phyloP scores from a whole-genome alignment of 2,888 invertebrate genomes.

The Eumerus sabulonum region DNA sequence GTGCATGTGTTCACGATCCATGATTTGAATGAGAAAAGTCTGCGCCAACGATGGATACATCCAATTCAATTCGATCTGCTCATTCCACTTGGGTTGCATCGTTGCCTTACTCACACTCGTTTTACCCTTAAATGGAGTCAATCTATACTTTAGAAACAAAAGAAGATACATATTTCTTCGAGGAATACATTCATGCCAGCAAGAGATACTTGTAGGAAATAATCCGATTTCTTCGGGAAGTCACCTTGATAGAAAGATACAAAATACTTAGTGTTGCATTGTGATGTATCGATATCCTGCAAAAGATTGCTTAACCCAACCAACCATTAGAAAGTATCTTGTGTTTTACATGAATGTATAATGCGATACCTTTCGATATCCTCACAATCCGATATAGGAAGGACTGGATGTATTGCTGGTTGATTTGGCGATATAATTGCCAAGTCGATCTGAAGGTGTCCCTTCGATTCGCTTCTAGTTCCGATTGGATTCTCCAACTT shows the following conservation, averaged over 20 bases:
- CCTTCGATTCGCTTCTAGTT: constrained; percentile 81
- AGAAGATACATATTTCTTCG: constrained; percentile 32
- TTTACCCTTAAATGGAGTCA: constrained; percentile 80
- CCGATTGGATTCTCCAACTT: constrained; percentile 84
- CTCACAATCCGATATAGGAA: constrained; percentile 78
- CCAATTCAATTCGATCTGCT: constrained; percentile 88
- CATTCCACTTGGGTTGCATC: constrained; percentile 85
- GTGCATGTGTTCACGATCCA: constrained; percentile 79
- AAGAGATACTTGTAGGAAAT: constrained; percentile 75
- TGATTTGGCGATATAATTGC: constrained; percentile 86
- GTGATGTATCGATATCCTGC: constrained; percentile 70
- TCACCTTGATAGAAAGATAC: constrained; percentile 81
- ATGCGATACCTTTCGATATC: constrained; percentile 82
- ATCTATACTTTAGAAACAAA: constrained; percentile 73
- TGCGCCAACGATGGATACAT: constrained; percentile 90
- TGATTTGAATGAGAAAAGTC: constrained; percentile 84
- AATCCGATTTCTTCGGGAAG: constrained; percentile 76
- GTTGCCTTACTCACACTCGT: constrained; percentile 83
- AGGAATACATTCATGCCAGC: constrained; percentile 73
- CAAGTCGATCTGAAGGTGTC: constrained; percentile 90
- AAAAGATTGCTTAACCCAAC: constrained; percentile 72
- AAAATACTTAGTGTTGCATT: constrained; percentile 79
- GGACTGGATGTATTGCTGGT: constrained; percentile 76
- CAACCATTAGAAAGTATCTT: constrained; percentile 1
- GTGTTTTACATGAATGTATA: not conserved